Evolutionary conservation across 2,888 invertebrate genomes (phyloP).

Genomic region (Brachyopa scutellaris): DNA sequence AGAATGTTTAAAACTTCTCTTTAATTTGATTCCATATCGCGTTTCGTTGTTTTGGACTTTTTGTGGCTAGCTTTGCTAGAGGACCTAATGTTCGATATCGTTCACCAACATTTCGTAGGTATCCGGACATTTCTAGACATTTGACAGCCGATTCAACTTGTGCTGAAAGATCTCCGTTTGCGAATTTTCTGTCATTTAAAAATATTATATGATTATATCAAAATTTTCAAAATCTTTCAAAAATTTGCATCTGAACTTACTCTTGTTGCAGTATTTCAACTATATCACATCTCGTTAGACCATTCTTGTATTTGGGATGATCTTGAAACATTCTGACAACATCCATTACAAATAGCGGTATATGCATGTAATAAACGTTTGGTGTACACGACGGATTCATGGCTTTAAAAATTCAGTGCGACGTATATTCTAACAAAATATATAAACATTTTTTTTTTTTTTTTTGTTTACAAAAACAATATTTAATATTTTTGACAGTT

Average conservation of each 20-base stretch:
- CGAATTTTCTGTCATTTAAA: constrained; percentile 75
- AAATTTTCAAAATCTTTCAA: not conserved
- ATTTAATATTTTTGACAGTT: too few species aligned
- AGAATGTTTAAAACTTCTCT: constrained; percentile 3
- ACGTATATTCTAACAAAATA: not conserved
- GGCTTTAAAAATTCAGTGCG: constrained; percentile 4
- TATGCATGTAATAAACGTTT: constrained; percentile 78
- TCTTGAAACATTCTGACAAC: constrained; percentile 79
- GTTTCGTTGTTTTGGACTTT: constrained; percentile 77
- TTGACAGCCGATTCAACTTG: constrained; percentile 79
- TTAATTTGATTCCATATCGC: constrained; percentile 76
- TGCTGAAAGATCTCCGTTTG: constrained; percentile 78
- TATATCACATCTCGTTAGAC: constrained; percentile 77
- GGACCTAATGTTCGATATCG: constrained; percentile 81
- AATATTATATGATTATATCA: not conserved
- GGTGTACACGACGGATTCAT: constrained; percentile 51
- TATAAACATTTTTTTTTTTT: not conserved
- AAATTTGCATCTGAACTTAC: constrained; percentile 74
- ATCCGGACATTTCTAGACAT: constrained; percentile 77
- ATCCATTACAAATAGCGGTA: constrained; percentile 79
- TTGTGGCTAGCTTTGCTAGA: constrained; percentile 78
- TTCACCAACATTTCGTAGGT: constrained; percentile 75
- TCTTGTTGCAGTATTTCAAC: constrained; percentile 78
- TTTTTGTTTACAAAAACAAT: too few species aligned
- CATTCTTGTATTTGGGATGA: constrained; percentile 78